A percentile compares a stretch with the other conserved stretches of the same genome.
Evolutionary conservation across 92 coral and sea anemone genomes (phyloP).

Genomic region (Hydrozoanthus gracilis): DNA sequence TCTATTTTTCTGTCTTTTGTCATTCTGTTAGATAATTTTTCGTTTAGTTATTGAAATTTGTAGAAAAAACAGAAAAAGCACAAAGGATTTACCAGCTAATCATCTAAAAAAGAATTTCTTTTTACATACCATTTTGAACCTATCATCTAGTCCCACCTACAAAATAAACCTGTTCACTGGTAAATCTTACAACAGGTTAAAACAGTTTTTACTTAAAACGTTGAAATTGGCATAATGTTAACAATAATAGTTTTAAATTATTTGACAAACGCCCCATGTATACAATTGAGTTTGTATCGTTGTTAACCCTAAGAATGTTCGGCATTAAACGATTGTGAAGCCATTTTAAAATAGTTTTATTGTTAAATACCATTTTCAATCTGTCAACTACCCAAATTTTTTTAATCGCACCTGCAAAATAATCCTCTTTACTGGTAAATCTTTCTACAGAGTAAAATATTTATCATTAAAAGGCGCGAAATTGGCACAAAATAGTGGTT

Average conservation of each 20-base stretch:
- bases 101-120: not conserved
- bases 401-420: not conserved
- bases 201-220: not conserved
- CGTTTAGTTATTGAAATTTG: no score
- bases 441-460: not conserved
- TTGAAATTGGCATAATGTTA: not conserved
- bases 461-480: not conserved
- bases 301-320: conserved; percentile 69
- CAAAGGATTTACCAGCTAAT: no score
- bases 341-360: not conserved
- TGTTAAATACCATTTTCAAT: no score
- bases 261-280: conserved; percentile 76
- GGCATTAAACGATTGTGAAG: conserved; percentile 54
- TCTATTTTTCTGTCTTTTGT: no score
- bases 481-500: not conserved
- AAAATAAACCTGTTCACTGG: not conserved
- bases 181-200: not conserved
- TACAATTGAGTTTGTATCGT: conserved; percentile 58
- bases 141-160: not conserved
- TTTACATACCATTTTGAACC: no score
- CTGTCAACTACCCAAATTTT: not conserved
- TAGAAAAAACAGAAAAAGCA: no score
- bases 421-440: not conserved
- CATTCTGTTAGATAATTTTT: no score
- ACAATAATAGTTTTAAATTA: conserved; percentile 33